phyloP scores from a whole-genome alignment of 2,888 invertebrate genomes.

The Diplolepis rosae region DNA sequence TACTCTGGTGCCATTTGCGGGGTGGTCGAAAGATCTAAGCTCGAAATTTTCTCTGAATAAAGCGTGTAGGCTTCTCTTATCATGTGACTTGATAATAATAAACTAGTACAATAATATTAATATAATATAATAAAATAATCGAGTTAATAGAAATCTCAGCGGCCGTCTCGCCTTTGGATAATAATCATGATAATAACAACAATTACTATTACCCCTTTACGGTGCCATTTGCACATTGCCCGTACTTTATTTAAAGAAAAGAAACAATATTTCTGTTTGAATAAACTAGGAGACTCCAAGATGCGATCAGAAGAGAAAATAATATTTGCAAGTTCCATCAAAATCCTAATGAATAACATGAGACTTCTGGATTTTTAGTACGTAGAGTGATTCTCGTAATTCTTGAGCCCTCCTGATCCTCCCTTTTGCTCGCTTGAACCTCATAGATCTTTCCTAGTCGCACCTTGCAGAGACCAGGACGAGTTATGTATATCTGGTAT shows the following conservation, averaged over 20 bases:
- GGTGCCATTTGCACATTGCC: conserved; percentile 67
- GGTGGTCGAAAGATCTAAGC: conserved; percentile 1
- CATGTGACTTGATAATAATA: conserved; percentile 36
- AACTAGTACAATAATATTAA: conserved; percentile 35
- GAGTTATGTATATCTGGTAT: conserved; percentile 52
- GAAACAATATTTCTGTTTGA: neutral
- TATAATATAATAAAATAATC: conserved; percentile 24
- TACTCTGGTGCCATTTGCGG: conserved; percentile 2
- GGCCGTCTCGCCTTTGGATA: conserved; percentile 17
- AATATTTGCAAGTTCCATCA: too few relatives aligned
- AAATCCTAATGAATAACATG: too few relatives aligned
- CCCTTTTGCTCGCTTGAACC: conserved; percentile 4
- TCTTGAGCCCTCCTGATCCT: neutral
- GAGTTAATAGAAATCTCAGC: neutral
- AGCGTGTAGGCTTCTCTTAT: conserved; percentile 22
- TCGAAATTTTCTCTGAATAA: neutral
- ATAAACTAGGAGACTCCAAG: neutral
- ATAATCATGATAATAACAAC: conserved; percentile 29
- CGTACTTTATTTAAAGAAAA: conserved; percentile 40
- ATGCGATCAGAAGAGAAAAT: neutral
- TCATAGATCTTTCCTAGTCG: conserved; percentile 49
- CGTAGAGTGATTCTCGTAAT: neutral
- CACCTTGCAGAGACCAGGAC: conserved; percentile 47
- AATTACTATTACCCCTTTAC: conserved; percentile 36
- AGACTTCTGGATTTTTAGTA: neutral